Conservation (phyloP, 2,113 vertebrate species). For the Periophthalmus modestus region DNA sequence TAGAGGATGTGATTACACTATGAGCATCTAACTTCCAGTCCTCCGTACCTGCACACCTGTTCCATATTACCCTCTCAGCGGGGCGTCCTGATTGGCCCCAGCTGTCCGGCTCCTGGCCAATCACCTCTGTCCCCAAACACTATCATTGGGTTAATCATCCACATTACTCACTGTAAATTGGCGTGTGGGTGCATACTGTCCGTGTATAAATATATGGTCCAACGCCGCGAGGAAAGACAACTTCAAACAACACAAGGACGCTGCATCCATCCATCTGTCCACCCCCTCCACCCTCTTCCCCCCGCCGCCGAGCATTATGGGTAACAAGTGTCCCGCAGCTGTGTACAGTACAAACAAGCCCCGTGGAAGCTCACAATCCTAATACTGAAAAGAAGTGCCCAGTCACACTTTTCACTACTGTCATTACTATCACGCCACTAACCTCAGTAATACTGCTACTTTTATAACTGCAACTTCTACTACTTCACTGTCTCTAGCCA, state of each 20-base stretch:
- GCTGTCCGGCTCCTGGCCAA: constrained; percentile 40
- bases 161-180: neutral
- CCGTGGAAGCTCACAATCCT: constrained; percentile 19
- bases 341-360: constrained; percentile 27
- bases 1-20: neutral
- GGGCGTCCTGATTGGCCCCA: constrained; percentile 16
- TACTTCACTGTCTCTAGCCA: too few relatives aligned
- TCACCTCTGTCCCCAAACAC: constrained; percentile 9
- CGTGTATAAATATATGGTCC: constrained; percentile 25
- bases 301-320: constrained; percentile 41
- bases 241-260: constrained; percentile 68
- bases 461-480: neutral
- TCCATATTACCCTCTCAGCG: constrained; percentile 30
- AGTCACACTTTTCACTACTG: neutral
- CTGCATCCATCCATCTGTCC: constrained; percentile 50
- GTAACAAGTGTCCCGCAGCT: constrained; percentile 45
- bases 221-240: constrained; percentile 62
- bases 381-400: neutral
- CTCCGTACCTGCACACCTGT: constrained; percentile 26
- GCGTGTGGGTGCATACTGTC: constrained; percentile 8
- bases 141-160: constrained; percentile 48
- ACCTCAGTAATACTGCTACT: too few relatives aligned
- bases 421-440: neutral
- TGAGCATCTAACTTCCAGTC: neutral
- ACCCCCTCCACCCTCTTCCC: constrained; percentile 4